phyloP scores from a whole-genome alignment of 2,113 vertebrate species.

The Vidua macroura region DNA sequence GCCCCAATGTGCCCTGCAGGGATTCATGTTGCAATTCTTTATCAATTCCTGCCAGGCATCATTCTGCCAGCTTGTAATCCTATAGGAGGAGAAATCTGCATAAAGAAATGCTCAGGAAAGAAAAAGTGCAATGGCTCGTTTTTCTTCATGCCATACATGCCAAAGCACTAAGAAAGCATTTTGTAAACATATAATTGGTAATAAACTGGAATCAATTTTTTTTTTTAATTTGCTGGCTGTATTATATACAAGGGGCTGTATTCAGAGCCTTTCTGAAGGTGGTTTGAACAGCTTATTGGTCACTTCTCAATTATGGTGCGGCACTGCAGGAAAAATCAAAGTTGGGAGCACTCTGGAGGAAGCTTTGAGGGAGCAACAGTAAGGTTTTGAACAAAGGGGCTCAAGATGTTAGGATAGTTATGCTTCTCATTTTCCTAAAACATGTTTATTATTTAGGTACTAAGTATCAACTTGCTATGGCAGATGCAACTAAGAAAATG shows the following conservation, averaged over 20 bases:
- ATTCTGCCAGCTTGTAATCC: background rate
- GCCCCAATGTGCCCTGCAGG: constrained; percentile 36
- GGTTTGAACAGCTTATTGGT: background rate
- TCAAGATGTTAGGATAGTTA: background rate
- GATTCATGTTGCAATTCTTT: constrained; percentile 46
- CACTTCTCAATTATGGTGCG: background rate
- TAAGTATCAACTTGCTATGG: background rate
- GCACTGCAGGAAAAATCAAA: background rate
- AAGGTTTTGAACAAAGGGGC: background rate
- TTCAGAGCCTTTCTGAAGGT: background rate
- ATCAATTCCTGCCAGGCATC: constrained; percentile 49
- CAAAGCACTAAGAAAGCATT: background rate
- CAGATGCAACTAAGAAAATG: background rate
- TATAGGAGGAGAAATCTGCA: background rate
- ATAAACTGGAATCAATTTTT: background rate
- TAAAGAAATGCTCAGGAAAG: background rate
- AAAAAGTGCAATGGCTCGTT: background rate
- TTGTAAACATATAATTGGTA: background rate
- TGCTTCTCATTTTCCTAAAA: background rate
- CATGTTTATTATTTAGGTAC: background rate
- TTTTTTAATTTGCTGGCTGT: background rate
- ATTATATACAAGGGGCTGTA: background rate
- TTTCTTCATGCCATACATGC: background rate
- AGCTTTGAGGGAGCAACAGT: background rate
- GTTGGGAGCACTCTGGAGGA: background rate